Conservation (phyloP, 2,797 vertebrate genomes). For the Melanotaenia parkinsoni region DNA sequence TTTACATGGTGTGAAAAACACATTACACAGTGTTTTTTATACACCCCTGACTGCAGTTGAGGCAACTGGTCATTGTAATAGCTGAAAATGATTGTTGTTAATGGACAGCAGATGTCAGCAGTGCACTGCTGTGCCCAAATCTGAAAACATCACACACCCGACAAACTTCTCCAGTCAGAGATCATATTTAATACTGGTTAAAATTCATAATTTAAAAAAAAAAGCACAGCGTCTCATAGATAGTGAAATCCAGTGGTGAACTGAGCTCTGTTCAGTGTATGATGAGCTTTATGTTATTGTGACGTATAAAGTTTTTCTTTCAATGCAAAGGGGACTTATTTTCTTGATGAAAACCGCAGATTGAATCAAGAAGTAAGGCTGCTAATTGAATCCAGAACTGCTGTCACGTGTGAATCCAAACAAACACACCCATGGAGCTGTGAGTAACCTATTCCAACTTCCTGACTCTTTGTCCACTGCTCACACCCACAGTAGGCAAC, state of each 20-base stretch:
- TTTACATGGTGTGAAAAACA: constrained; percentile 4
- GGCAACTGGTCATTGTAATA: constrained; percentile 14
- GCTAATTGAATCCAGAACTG: constrained; percentile 74
- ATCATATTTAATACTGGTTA: background rate
- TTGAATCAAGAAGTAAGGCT: constrained; percentile 37
- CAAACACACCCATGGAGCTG: constrained; percentile 74
- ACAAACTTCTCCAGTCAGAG: constrained; percentile 2
- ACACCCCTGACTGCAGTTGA: background rate
- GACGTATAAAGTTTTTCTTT: constrained; percentile 19
- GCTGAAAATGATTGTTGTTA: constrained; percentile 43
- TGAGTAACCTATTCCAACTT: constrained; percentile 69
- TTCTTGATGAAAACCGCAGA: constrained; percentile 51
- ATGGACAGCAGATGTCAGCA: constrained; percentile 82
- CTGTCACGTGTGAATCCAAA: constrained; percentile 71
- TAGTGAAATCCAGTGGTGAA: background rate
- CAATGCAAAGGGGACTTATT: constrained; percentile 28
- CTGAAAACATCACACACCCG: constrained; percentile 6
- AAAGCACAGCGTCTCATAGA: background rate
- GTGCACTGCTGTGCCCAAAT: constrained; percentile 45
- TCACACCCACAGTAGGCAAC: constrained; percentile 74
- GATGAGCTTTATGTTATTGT: constrained; percentile 18
- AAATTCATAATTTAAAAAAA: background rate
- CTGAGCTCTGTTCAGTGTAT: background rate
- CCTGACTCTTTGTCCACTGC: constrained; percentile 61
- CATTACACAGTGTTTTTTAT: background rate